Evolutionary conservation across 2,888 invertebrate species (phyloP).

Genomic region (Caenorhabditis sinica): DNA sequence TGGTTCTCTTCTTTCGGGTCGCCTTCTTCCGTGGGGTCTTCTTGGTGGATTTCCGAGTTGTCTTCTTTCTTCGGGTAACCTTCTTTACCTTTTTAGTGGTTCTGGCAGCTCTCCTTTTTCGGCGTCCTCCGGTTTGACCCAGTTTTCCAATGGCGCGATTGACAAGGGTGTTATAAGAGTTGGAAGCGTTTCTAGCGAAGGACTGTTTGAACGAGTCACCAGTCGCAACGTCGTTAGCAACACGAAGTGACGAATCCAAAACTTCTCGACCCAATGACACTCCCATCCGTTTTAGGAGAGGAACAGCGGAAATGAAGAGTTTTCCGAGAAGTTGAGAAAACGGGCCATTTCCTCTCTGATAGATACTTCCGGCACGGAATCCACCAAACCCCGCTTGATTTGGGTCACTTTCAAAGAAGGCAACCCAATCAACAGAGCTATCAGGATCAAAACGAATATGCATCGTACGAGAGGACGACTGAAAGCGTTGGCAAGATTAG

Average conservation of each 20-base stretch:
- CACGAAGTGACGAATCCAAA: slow-evolving; percentile 19
- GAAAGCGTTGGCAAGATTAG: not conserved
- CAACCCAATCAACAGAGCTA: slow-evolving; percentile 35
- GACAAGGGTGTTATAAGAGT: slow-evolving; percentile 27
- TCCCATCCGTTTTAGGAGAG: slow-evolving; percentile 37
- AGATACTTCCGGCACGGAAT: slow-evolving; percentile 44
- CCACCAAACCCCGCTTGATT: slow-evolving; percentile 42
- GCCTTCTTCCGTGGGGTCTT: not conserved
- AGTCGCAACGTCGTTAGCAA: slow-evolving; percentile 37
- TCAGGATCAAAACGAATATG: slow-evolving; percentile 18
- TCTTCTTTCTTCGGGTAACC: not conserved
- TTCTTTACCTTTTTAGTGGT: not conserved
- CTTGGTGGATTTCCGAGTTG: not conserved
- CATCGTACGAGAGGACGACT: not conserved
- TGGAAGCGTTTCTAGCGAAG: not conserved
- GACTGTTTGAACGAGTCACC: slow-evolving; percentile 42
- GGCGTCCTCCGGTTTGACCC: slow-evolving; percentile 14
- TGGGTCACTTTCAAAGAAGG: slow-evolving; percentile 4
- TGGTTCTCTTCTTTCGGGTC: not conserved
- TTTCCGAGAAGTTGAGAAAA: slow-evolving; percentile 51
- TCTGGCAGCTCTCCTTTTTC: not conserved
- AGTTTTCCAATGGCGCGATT: slow-evolving; percentile 25
- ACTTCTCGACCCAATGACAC: slow-evolving; percentile 24
- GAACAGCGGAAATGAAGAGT: slow-evolving; percentile 47
- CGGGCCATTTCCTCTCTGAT: slow-evolving; percentile 42